Evolutionary conservation across 2,797 vertebrate species (phyloP).

Genomic region (Cynopterus sphinx): DNA sequence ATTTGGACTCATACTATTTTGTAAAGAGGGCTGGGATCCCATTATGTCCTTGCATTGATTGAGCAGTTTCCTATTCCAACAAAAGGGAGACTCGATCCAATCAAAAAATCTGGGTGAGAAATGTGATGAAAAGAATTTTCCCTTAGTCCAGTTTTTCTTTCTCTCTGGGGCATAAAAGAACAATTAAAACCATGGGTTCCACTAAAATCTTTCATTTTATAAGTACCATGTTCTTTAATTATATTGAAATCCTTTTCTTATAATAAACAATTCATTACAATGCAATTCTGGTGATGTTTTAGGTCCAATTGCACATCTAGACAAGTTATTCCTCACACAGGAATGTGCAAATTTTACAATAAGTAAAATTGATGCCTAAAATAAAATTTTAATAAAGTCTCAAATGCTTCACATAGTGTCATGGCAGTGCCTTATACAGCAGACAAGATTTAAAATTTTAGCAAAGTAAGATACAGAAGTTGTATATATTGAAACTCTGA

Average conservation of each 20-base stretch:
- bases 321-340: conserved; percentile 23
- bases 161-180: not conserved
- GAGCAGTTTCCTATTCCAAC: conserved; percentile 20
- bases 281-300: conserved; percentile 32
- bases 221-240: conserved; percentile 38
- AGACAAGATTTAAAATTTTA: conserved; percentile 30
- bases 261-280: conserved; percentile 5
- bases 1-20: not conserved
- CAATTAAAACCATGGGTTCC: not conserved
- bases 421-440: not conserved
- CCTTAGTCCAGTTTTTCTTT: not conserved
- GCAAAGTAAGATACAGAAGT: conserved; percentile 34
- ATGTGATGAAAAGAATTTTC: not conserved
- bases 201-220: conserved; percentile 15
- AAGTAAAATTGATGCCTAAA: conserved; percentile 39
- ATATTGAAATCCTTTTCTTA: conserved; percentile 25
- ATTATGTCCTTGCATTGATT: conserved; percentile 12
- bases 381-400: not conserved
- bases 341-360: conserved; percentile 21
- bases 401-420: not conserved
- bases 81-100: not conserved
- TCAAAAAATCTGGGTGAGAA: conserved; percentile 43
- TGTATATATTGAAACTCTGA: not conserved
- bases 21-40: not conserved
- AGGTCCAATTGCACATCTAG: conserved; percentile 24